Percentiles rank a stretch among this genome's conserved stretches.
phyloP scores from a whole-genome alignment of 1,140 invertebrate genomes.

The Tigriopus japonicus region DNA sequence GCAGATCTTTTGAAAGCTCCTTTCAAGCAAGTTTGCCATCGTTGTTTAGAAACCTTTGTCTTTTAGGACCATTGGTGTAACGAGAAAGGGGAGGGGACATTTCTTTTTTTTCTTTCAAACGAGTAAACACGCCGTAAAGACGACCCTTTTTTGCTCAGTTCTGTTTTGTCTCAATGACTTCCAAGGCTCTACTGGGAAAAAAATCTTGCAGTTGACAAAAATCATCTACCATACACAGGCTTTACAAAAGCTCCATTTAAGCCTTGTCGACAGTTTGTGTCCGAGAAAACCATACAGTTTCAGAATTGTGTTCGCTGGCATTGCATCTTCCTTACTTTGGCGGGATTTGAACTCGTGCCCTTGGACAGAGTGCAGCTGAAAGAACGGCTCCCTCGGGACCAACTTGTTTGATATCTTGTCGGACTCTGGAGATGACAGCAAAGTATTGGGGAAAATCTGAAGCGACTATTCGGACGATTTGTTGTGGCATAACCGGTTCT shows the following conservation, averaged over 20 bases:
- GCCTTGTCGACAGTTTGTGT: background rate
- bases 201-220: too few relatives aligned
- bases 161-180: too few relatives aligned
- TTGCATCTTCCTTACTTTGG: background rate
- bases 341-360: background rate
- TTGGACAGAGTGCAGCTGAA: background rate
- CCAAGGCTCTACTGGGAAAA: too few relatives aligned
- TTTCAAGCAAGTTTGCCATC: too few relatives aligned
- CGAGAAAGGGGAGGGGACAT: too few relatives aligned
- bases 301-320: background rate
- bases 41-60: too few relatives aligned
- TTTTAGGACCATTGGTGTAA: too few relatives aligned
- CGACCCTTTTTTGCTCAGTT: too few relatives aligned
- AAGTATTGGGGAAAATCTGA: slow-evolving; percentile 99
- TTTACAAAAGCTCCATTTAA: background rate
- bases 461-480: slow-evolving; percentile 75
- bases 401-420: slow-evolving; percentile 90
- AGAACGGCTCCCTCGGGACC: slow-evolving; percentile 61
- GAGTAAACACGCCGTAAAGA: too few relatives aligned
- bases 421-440: slow-evolving; percentile 84
- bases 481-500: background rate
- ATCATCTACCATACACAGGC: too few relatives aligned
- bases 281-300: background rate
- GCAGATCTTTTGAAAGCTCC: too few relatives aligned
- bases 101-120: too few relatives aligned